These are phyloP conservation scores for Lordiphosa stackelbergi DNA, from an alignment of 1,140 invertebrate genomes.

Conservation along the genomic window DNA sequence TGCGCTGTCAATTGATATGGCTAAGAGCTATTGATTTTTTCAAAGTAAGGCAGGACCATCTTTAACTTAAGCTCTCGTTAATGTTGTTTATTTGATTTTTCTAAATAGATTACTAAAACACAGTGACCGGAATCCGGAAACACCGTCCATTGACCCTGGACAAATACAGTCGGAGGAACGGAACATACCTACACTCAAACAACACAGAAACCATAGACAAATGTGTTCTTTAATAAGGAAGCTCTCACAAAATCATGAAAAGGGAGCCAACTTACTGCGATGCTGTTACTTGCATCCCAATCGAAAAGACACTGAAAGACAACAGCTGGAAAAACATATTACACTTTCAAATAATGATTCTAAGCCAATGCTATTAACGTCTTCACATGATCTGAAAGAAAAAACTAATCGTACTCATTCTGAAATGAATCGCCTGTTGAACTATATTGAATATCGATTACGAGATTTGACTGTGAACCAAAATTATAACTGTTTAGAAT, in stretches of 20 bases:
- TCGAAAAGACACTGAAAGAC: background rate
- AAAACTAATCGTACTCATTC: background rate
- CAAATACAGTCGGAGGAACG: background rate
- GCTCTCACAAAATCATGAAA: too few species aligned
- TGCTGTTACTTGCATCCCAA: background rate
- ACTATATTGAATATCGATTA: conserved; percentile 2
- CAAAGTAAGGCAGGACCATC: too few species aligned
- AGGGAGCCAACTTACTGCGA: background rate
- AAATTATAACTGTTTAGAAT: background rate
- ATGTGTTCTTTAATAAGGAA: too few species aligned
- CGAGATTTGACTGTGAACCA: background rate
- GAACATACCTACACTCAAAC: background rate
- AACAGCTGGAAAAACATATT: background rate
- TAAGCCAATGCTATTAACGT: too few species aligned
- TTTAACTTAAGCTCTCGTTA: too few species aligned
- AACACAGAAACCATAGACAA: too few species aligned
- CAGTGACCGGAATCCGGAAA: background rate
- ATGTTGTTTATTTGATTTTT: background rate
- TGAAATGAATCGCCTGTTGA: conserved; percentile 1
- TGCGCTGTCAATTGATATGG: too few species aligned
- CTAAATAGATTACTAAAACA: conserved; percentile 2
- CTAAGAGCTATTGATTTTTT: too few species aligned
- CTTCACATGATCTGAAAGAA: background rate
- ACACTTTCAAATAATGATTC: background rate
- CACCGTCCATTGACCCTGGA: background rate